Percentiles rank a stretch among this genome's conserved stretches.
Conservation (phyloP, 2,888 invertebrate genomes). For the Lomographa bimaculata region DNA sequence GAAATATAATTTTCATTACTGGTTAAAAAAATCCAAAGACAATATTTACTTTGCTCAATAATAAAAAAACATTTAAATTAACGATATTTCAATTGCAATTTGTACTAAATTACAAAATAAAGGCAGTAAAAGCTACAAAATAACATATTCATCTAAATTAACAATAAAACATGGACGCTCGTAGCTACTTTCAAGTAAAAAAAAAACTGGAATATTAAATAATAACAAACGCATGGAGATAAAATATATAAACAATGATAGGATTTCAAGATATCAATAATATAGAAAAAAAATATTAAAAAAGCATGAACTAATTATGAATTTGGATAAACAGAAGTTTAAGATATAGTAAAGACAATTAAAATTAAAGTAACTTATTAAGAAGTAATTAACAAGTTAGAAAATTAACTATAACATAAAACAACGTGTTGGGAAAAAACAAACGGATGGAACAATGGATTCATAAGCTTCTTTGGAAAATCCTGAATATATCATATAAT, state of each 20-base stretch:
- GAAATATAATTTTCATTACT: slow-evolving; percentile 2
- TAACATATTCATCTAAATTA: slow-evolving; percentile 23
- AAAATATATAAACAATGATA: no score
- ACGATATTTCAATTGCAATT: slow-evolving; percentile 6
- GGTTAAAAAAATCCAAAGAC: slow-evolving; percentile 1
- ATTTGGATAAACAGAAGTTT: no score
- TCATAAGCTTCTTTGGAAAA: no score
- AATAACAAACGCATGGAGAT: slow-evolving; percentile 9
- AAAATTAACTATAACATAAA: no score
- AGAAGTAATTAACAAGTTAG: no score
- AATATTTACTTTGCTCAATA: background rate
- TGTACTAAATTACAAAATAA: slow-evolving; percentile 20
- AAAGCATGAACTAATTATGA: background rate
- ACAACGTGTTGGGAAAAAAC: no score
- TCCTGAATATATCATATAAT: no score
- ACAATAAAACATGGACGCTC: slow-evolving; percentile 17
- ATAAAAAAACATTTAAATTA: background rate
- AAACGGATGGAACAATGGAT: no score
- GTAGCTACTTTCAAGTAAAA: slow-evolving; percentile 18
- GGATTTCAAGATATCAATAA: no score
- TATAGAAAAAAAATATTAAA: no score
- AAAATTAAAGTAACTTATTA: no score
- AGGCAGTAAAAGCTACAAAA: slow-evolving; percentile 31
- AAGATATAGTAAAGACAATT: no score
- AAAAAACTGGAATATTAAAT: slow-evolving; percentile 17